Conservation (phyloP, 92 coral and sea anemone genomes). For the Ricordea florida region DNA sequence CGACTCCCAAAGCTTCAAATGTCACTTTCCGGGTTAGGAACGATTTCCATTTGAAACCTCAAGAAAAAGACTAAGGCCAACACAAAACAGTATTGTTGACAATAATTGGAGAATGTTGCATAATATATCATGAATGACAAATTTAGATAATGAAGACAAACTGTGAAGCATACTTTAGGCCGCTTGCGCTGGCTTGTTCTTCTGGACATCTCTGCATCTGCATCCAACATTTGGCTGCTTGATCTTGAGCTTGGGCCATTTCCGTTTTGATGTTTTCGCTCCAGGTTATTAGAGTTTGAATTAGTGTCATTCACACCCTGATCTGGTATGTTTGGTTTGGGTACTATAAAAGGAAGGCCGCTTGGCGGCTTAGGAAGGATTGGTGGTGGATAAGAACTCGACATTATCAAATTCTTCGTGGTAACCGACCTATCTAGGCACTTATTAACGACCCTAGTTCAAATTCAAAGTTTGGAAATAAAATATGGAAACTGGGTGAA, state of each 20-base stretch:
- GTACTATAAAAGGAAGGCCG: slow-evolving; percentile 74
- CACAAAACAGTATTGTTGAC: slow-evolving; percentile 59
- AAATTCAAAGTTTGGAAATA: slow-evolving; percentile 90
- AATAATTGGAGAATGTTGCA: slow-evolving; percentile 78
- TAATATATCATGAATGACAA: slow-evolving; percentile 76
- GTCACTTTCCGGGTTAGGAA: slow-evolving; percentile 5
- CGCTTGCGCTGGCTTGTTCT: slow-evolving; percentile 98
- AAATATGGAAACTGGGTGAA: slow-evolving; percentile 89
- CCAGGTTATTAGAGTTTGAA: slow-evolving; percentile 24
- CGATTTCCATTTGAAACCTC: slow-evolving; percentile 23
- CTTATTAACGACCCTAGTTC: slow-evolving; percentile 74
- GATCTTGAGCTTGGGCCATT: slow-evolving; percentile 55
- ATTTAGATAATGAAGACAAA: slow-evolving; percentile 72
- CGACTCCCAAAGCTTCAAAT: slow-evolving; percentile 19
- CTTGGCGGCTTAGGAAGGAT: slow-evolving; percentile 83
- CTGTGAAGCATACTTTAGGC: slow-evolving; percentile 92
- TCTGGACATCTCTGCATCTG: slow-evolving; percentile 67
- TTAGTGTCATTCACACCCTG: slow-evolving; percentile 69
- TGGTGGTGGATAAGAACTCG: slow-evolving; percentile 85
- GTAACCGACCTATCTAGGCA: slow-evolving; percentile 55
- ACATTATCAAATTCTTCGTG: slow-evolving; percentile 85
- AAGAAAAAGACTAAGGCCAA: slow-evolving; percentile 31
- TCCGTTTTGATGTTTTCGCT: slow-evolving; percentile 61
- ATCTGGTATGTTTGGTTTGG: slow-evolving; percentile 79
- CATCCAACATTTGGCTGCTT: slow-evolving; percentile 32